Evolutionary conservation across 2,113 vertebrate genomes (phyloP).

Genomic region (Elephantulus edwardii): DNA sequence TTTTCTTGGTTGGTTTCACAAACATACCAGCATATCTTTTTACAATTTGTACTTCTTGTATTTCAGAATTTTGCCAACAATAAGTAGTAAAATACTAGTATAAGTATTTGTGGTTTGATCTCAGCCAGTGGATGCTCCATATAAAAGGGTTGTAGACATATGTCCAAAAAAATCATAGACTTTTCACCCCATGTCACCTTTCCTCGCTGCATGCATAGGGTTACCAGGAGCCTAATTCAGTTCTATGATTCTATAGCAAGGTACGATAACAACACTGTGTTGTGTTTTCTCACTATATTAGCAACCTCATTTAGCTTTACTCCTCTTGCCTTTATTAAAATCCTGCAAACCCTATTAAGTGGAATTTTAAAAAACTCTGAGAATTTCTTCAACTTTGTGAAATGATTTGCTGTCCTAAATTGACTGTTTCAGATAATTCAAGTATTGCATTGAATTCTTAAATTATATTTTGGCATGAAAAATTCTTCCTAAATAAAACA

Average conservation of each 20-base stretch:
- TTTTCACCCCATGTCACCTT: too few species aligned
- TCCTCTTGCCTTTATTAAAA: background rate
- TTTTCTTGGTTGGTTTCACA: too few species aligned
- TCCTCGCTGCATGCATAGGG: too few species aligned
- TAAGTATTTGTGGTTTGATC: too few species aligned
- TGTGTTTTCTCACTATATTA: background rate
- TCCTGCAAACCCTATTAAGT: background rate
- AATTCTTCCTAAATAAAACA: background rate
- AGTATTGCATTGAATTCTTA: background rate
- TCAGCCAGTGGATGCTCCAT: too few species aligned
- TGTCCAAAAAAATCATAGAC: too few species aligned
- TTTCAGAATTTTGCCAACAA: background rate
- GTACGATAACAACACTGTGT: too few species aligned
- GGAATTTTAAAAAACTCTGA: background rate
- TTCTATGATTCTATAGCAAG: accelerated
- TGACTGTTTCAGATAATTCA: background rate
- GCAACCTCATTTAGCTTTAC: background rate
- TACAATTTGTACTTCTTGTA: too few species aligned
- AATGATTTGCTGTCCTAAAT: background rate
- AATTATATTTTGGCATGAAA: background rate
- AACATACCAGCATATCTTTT: too few species aligned
- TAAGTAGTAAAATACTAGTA: too few species aligned
- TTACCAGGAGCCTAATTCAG: too few species aligned
- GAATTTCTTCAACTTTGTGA: background rate
- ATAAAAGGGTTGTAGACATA: too few species aligned